Conservation (phyloP, 37 sponge, comb jelly and placozoan genomes). For the Crambe crambe region DNA sequence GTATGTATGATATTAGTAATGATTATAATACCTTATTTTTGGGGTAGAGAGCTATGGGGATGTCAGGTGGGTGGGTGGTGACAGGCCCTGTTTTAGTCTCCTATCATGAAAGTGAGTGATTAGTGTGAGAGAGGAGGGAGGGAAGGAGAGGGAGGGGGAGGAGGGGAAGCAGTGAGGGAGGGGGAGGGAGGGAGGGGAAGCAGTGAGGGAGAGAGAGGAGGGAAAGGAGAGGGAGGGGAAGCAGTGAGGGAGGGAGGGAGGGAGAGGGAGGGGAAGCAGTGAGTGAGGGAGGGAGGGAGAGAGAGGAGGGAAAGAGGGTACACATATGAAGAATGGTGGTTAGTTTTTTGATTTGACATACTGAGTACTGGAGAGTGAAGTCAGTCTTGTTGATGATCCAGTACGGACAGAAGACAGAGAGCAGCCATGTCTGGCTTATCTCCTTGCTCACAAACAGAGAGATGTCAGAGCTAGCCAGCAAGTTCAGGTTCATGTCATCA, state of each 20-base stretch:
- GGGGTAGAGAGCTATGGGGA: constrained; percentile 31
- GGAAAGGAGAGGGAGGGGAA: constrained; percentile 26
- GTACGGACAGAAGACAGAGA: constrained; percentile 71
- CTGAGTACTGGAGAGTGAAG: constrained; percentile 64
- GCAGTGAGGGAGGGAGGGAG: constrained; percentile 8
- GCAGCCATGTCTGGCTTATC: constrained; percentile 44
- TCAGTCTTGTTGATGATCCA: constrained; percentile 89
- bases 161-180: neutral
- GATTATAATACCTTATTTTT: constrained; percentile 43
- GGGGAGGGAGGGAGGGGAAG: neutral
- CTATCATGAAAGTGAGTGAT: neutral
- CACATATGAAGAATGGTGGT: too few species aligned
- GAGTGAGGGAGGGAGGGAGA: neutral
- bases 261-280: constrained; percentile 23
- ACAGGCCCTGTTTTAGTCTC: neutral
- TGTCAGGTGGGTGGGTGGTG: constrained; percentile 22
- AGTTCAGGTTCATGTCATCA: neutral
- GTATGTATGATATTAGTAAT: too few species aligned
- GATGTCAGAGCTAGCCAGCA: constrained; percentile 13
- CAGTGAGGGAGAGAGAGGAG: constrained; percentile 5
- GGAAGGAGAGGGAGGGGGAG: neutral
- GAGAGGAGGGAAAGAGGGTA: too few species aligned
- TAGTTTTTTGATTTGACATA: too few species aligned
- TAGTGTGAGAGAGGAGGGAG: neutral
- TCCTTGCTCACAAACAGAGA: constrained; percentile 9